Evolutionary conservation across 2,797 vertebrate genomes (phyloP).

Genomic region (Sciurus vulgaris): DNA sequence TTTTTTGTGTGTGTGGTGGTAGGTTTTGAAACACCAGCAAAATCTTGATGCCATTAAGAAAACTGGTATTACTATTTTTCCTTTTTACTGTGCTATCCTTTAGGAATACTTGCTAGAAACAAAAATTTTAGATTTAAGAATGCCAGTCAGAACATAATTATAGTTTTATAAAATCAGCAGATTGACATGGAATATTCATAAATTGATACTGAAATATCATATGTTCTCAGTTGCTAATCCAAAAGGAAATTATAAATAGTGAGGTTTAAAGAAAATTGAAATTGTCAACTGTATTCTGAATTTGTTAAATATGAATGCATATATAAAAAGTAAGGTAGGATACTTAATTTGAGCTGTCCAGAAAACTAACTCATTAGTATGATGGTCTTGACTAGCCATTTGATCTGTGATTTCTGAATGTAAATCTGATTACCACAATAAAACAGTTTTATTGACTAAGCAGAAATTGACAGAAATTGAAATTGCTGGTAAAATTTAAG

Average conservation of each 20-base stretch:
- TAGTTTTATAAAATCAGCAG: slow-evolving; percentile 25
- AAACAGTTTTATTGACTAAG: slow-evolving; percentile 16
- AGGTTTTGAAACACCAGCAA: background rate
- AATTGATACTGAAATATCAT: slow-evolving; percentile 31
- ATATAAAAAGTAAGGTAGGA: slow-evolving; percentile 30
- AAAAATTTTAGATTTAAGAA: slow-evolving; percentile 46
- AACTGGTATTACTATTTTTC: background rate
- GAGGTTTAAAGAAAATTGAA: slow-evolving; percentile 43
- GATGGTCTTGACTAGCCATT: background rate
- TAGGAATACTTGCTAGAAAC: slow-evolving; percentile 25
- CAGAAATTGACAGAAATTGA: slow-evolving; percentile 54
- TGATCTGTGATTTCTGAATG: slow-evolving; percentile 49
- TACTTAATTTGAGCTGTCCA: background rate
- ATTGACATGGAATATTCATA: background rate
- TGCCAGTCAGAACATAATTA: slow-evolving; percentile 22
- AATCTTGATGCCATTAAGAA: slow-evolving; percentile 35
- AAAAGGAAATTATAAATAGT: background rate
- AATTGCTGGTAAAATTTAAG: slow-evolving; percentile 43
- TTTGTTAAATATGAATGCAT: background rate
- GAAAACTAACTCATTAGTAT: slow-evolving; percentile 23
- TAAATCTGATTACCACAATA: slow-evolving; percentile 52
- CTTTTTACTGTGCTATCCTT: background rate
- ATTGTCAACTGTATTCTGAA: slow-evolving; percentile 7
- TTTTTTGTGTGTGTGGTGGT: too few species aligned
- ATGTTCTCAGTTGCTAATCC: slow-evolving; percentile 3